Evolutionary conservation across 2,888 invertebrate species (phyloP), one percentile per base, ranked within the genome.

Genomic region (Alloscopus bannaensis): DNA sequence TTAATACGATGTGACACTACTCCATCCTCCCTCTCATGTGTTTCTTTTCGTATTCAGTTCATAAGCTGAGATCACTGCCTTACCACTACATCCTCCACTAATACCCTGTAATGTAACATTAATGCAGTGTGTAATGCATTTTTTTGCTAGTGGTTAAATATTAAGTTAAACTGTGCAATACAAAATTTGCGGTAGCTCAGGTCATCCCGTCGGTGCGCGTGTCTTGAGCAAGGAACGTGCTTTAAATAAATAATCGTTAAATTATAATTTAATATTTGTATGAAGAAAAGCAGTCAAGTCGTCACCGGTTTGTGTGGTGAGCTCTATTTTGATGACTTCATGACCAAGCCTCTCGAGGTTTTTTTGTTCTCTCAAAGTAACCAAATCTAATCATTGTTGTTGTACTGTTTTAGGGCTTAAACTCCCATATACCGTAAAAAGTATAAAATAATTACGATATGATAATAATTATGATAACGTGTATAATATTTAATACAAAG

Each of bases 1-100:
- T 28, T 31, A 29, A 3, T 59, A 2, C 29, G 13, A 3, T 3
- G n/a, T n/a, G 28, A 29, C 13, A 11, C 36, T 8, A 42, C 55
- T 13, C 13, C 26, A 55, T 18, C 26, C 18, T 28, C 11, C 28
- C 8, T 28, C 11, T 55, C 42, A 42, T 42, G 42, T 42, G n/a
- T n/a, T n/a, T 20, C 29, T 2, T 40, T 60, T 20, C 36, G 29
- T 16, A 36, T 60, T n/a, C 59, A 60, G 62, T 62, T 62, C 42
- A 62, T 2, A 60, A 40, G 62, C 62, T 62, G 62, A 62, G 6
- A 62, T 62, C 62, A 62, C 62, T 62, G 62, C 62, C 62, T 62
- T 36, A 22, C 20, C 42, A 47, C 50, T 26, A 40, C n/a, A n/a
- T n/a, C n/a, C n/a, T n/a, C n/a, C n/a, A n/a, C 24, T 62, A 40